Evolutionary conservation across 2,113 vertebrate species (phyloP).

Genomic region (Pollimyrus isidori): DNA sequence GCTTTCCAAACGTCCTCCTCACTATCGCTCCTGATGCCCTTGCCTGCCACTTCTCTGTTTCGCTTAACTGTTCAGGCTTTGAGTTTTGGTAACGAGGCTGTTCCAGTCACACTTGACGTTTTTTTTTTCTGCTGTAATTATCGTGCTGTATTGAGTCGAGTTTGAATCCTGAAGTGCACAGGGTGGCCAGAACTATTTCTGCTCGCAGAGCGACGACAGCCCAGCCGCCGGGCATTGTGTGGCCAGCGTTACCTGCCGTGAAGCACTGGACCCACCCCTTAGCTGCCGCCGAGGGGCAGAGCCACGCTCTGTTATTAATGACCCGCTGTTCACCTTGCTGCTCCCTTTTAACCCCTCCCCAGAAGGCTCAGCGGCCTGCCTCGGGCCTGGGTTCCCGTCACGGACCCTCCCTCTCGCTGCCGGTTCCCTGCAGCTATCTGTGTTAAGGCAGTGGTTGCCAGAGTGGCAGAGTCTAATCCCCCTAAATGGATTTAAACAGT

Average conservation of each 20-base stretch:
- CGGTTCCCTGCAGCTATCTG: background rate
- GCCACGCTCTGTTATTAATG: background rate
- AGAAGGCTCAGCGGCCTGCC: background rate
- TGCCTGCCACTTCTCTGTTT: background rate
- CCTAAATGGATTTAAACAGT: background rate
- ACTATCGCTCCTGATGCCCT: background rate
- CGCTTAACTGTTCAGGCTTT: background rate
- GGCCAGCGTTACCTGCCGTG: background rate
- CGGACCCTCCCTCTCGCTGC: background rate
- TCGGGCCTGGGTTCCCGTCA: background rate
- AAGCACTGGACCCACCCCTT: no score
- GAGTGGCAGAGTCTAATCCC: background rate
- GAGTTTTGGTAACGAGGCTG: background rate
- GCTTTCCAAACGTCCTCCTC: background rate
- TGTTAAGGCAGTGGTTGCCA: background rate
- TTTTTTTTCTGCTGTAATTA: background rate
- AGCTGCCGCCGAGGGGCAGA: no score
- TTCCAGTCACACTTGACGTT: background rate
- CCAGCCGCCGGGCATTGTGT: background rate
- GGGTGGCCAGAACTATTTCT: background rate
- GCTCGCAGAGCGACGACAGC: background rate
- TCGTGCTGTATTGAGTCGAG: background rate
- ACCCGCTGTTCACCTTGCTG: background rate
- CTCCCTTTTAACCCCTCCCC: background rate
- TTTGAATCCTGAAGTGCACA: background rate